These are phyloP conservation scores for Atta colombica DNA, from an alignment of 1,140 invertebrate genomes.

Conservation along the genomic window DNA sequence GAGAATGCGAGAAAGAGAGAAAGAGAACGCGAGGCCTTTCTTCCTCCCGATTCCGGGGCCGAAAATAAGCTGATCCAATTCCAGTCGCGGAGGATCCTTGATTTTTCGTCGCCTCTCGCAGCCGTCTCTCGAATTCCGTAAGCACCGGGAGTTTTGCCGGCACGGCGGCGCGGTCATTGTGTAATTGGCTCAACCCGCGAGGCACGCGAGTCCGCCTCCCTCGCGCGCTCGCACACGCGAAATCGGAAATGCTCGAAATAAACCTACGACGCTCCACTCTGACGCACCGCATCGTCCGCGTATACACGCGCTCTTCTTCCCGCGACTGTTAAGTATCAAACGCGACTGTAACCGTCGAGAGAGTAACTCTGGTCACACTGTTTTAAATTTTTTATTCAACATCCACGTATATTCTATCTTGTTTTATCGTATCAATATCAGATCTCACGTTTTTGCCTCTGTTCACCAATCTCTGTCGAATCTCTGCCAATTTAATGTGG, in stretches of 20 bases:
- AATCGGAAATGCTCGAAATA: constrained; percentile 75
- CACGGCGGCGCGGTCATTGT: constrained; percentile 46
- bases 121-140: constrained; percentile 48
- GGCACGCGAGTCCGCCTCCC: constrained; percentile 56
- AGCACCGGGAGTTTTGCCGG: constrained; percentile 49
- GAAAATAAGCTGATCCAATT: constrained; percentile 64
- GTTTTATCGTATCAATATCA: too few relatives aligned
- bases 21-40: constrained; percentile 26
- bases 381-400: background rate
- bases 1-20: constrained; percentile 37
- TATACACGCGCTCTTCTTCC: background rate
- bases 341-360: background rate
- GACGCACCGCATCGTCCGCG: constrained; percentile 25
- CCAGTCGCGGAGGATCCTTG: constrained; percentile 49
- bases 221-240: constrained; percentile 47
- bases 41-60: constrained; percentile 56
- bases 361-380: too few relatives aligned
- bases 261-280: constrained; percentile 44
- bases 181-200: constrained; percentile 65
- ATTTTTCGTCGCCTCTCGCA: constrained; percentile 57
- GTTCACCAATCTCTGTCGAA: background rate
- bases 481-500: background rate
- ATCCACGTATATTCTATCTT: too few relatives aligned
- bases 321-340: background rate
- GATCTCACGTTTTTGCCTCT: background rate